phyloP scores from a whole-genome alignment of 2,888 invertebrate species.

The Cheilosia urbana region DNA sequence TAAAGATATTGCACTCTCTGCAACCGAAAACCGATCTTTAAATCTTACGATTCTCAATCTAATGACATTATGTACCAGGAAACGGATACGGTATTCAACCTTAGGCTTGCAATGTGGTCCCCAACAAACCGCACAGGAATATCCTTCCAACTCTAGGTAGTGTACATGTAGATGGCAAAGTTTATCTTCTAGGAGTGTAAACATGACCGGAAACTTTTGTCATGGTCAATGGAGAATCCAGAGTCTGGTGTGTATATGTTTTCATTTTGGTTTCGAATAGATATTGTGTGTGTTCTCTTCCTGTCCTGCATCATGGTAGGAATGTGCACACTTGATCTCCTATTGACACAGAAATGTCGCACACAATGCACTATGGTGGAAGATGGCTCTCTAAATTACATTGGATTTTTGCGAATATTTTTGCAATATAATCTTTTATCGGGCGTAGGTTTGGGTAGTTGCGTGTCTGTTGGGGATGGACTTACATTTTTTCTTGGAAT shows the following conservation, averaged over 20 bases:
- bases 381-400: slow-evolving; percentile 34
- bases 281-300: slow-evolving; percentile 21
- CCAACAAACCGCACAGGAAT: slow-evolving; percentile 42
- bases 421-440: slow-evolving; percentile 27
- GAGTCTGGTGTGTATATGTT: slow-evolving; percentile 53
- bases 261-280: slow-evolving; percentile 50
- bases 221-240: slow-evolving; percentile 54
- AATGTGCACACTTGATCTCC: slow-evolving; percentile 56
- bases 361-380: slow-evolving; percentile 41
- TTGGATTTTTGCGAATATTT: slow-evolving; percentile 52
- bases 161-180: slow-evolving; percentile 62
- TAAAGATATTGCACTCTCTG: slow-evolving; percentile 42
- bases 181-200: slow-evolving; percentile 72
- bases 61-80: slow-evolving; percentile 47
- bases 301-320: slow-evolving; percentile 30
- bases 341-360: slow-evolving; percentile 57
- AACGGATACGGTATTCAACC: slow-evolving; percentile 45
- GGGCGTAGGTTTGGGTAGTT: slow-evolving; percentile 42
- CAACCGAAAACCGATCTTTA: slow-evolving; percentile 53
- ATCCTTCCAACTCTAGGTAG: neutral
- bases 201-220: slow-evolving; percentile 72
- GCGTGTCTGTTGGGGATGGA: neutral
- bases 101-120: slow-evolving; percentile 47
- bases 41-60: slow-evolving; percentile 55
- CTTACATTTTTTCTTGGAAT: no score